Percentiles rank a stretch among this genome's conserved stretches.
phyloP scores from a whole-genome alignment of 92 coral and sea anemone genomes.

The Galaxea fascicularis region DNA sequence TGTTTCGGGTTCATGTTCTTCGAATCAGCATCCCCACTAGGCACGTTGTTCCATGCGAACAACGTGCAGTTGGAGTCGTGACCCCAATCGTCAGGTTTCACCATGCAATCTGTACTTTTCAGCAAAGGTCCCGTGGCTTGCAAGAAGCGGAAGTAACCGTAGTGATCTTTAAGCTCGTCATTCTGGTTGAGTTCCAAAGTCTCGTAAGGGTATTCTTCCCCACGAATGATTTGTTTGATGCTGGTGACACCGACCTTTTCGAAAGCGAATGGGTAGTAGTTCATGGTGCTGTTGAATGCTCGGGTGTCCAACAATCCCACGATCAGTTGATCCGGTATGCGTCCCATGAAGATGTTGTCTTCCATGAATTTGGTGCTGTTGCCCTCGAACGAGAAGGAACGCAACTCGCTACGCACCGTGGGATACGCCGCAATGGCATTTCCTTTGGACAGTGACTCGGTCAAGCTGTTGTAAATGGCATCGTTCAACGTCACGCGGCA shows the following conservation, averaged over 20 bases:
- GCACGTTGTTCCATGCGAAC: no score
- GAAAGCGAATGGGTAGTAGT: neutral
- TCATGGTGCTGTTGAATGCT: neutral
- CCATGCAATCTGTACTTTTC: slow-evolving; percentile 2
- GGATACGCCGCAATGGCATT: neutral
- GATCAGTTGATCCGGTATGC: neutral
- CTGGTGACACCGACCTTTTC: neutral
- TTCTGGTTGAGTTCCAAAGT: neutral
- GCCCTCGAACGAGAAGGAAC: neutral
- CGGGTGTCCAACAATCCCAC: neutral
- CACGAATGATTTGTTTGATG: slow-evolving; percentile 2
- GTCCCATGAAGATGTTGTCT: neutral
- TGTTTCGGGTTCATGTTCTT: no score
- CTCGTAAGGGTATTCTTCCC: slow-evolving; percentile 40
- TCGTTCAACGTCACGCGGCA: no score
- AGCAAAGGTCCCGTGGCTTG: neutral
- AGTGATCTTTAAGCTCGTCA: neutral
- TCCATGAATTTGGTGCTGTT: neutral
- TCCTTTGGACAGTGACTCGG: no score
- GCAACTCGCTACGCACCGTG: neutral
- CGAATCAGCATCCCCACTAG: no score
- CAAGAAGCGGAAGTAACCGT: slow-evolving; percentile 31
- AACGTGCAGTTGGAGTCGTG: neutral
- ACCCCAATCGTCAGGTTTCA: slow-evolving; percentile 22
- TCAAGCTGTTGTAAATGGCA: no score